Evolutionary conservation across 2,113 vertebrate genomes (phyloP).

Genomic region (Coregonus clupeaformis): DNA sequence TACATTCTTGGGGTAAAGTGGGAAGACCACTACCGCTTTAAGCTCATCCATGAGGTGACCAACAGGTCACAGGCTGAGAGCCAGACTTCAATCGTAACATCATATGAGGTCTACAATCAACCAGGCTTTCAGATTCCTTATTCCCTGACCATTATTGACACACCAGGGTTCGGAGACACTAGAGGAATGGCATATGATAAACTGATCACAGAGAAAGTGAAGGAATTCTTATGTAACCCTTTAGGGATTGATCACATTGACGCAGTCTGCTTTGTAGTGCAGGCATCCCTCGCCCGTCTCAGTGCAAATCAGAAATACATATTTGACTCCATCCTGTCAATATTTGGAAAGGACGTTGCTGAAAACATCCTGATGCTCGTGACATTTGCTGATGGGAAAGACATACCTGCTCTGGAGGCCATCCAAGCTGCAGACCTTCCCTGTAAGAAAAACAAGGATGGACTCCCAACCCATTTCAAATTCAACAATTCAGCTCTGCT

Average conservation of each 20-base stretch:
- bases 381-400: constrained; percentile 47
- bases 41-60: constrained; percentile 40
- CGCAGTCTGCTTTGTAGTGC: constrained; percentile 48
- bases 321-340: constrained; percentile 47
- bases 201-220: constrained; percentile 33
- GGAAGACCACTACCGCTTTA: constrained; percentile 37
- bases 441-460: constrained; percentile 40
- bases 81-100: constrained; percentile 46
- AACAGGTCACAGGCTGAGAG: constrained; percentile 52
- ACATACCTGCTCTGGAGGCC: constrained; percentile 39
- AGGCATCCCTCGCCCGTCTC: constrained; percentile 43
- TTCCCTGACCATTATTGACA: constrained; percentile 59
- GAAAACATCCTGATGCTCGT: constrained; percentile 48
- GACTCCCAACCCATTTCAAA: constrained; percentile 37
- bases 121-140: constrained; percentile 41
- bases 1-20: constrained; percentile 41
- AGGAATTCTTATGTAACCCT: constrained; percentile 34
- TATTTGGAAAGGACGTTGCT: constrained; percentile 53
- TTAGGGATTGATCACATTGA: constrained; percentile 46
- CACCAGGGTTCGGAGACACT: constrained; percentile 56
- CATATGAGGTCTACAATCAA: constrained; percentile 39
- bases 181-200: constrained; percentile 41
- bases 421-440: constrained; percentile 38
- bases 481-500: constrained; percentile 51
- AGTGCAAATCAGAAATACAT: constrained; percentile 44